phyloP scores from a whole-genome alignment of 1,140 invertebrate species.

The Saccostrea cuccullata region DNA sequence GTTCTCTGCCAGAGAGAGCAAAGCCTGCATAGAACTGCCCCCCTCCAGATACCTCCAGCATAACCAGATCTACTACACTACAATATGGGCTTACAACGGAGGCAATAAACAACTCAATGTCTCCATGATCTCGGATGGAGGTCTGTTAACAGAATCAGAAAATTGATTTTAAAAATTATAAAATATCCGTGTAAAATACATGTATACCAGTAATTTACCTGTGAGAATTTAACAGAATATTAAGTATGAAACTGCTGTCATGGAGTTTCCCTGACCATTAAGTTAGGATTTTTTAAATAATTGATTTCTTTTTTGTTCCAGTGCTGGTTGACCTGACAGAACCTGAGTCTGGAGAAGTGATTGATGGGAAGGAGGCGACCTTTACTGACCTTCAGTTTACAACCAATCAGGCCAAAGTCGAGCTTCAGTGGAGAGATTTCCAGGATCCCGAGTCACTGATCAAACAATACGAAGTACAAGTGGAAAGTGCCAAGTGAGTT shows the following conservation, averaged over 20 bases:
- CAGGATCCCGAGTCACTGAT: constrained; percentile 65
- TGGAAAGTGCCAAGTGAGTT: constrained; percentile 61
- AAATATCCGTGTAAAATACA: too few relatives aligned
- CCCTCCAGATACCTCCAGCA: constrained; percentile 48
- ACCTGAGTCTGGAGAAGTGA: constrained; percentile 60
- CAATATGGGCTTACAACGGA: constrained; percentile 59
- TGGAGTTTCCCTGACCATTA: too few relatives aligned
- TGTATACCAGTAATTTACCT: too few relatives aligned
- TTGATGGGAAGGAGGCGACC: constrained; percentile 57
- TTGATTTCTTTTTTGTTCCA: not conserved
- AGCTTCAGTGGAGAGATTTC: constrained; percentile 65
- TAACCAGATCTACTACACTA: constrained; percentile 53
- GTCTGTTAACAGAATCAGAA: constrained; percentile 45
- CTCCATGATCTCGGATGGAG: constrained; percentile 57
- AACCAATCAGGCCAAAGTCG: constrained; percentile 53
- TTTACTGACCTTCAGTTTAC: constrained; percentile 56
- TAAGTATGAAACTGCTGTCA: too few relatives aligned
- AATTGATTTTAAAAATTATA: too few relatives aligned
- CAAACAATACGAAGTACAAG: constrained; percentile 59
- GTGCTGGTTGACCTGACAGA: constrained; percentile 65
- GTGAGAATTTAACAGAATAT: too few relatives aligned
- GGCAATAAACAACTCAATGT: constrained; percentile 61
- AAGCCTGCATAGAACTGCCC: constrained; percentile 48
- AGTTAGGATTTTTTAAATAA: too few relatives aligned
- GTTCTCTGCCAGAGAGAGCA: constrained; percentile 24